A percentile compares a stretch with the other conserved stretches of the same genome.
phyloP scores from a whole-genome alignment of 1,140 invertebrate species.

The Brachionus calyciflorus region DNA sequence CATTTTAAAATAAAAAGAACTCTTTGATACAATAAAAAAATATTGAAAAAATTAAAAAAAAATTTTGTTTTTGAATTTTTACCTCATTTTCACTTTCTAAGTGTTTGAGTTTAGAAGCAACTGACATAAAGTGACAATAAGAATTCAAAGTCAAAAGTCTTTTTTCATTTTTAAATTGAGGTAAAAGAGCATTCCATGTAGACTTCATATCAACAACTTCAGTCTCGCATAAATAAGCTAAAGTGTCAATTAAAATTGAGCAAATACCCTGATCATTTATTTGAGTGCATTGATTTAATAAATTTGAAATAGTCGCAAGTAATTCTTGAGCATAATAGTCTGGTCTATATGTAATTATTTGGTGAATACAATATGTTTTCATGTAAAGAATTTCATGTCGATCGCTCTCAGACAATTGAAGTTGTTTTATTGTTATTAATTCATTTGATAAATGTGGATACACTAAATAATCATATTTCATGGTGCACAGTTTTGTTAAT shows the following conservation, averaged over 20 bases:
- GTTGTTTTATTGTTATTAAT: neutral
- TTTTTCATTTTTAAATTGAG: slow-evolving; percentile 30
- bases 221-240: slow-evolving; percentile 24
- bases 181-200: slow-evolving; percentile 35
- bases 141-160: neutral
- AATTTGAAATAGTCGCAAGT: slow-evolving; percentile 22
- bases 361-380: slow-evolving; percentile 33
- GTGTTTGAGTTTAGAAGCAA: slow-evolving; percentile 1
- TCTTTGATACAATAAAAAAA: neutral
- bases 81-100: slow-evolving; percentile 31
- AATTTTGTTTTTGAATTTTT: neutral
- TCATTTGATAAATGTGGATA: slow-evolving; percentile 32
- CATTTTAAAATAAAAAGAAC: slow-evolving; percentile 37
- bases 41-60: neutral
- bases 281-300: slow-evolving; percentile 1
- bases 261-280: slow-evolving; percentile 21
- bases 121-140: slow-evolving; percentile 37
- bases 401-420: neutral
- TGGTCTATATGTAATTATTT: slow-evolving; percentile 22
- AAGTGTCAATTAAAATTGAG: slow-evolving; percentile 8
- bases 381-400: slow-evolving; percentile 22
- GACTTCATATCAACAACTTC: slow-evolving; percentile 42
- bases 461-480: slow-evolving; percentile 44
- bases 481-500: neutral
- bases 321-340: slow-evolving; percentile 45